phyloP scores from a whole-genome alignment of 1,140 invertebrate species.

The Mercenaria mercenaria region DNA sequence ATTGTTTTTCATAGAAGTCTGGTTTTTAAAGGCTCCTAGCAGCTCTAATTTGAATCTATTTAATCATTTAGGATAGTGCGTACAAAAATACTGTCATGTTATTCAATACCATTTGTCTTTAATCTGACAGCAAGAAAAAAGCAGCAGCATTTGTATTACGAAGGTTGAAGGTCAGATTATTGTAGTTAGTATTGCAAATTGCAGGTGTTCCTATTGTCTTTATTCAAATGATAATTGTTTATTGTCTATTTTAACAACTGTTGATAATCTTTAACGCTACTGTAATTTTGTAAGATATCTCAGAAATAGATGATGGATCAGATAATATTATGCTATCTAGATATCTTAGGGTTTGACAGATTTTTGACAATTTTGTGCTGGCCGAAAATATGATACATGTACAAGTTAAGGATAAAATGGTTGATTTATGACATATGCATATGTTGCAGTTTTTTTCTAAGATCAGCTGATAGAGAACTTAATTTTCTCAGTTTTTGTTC shows the following conservation, averaged over 20 bases:
- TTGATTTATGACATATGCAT: too few relatives aligned
- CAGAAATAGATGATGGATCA: not conserved
- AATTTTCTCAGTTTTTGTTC: too few relatives aligned
- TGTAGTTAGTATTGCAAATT: not conserved
- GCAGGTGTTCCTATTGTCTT: constrained; percentile 46
- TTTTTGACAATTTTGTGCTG: not conserved
- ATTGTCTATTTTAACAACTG: not conserved
- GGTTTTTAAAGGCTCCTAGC: too few relatives aligned
- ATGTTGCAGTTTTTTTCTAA: too few relatives aligned
- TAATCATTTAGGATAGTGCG: too few relatives aligned
- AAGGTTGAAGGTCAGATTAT: not conserved
- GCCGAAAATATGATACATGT: too few relatives aligned
- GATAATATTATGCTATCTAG: not conserved
- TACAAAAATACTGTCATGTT: too few relatives aligned
- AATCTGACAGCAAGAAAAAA: not conserved
- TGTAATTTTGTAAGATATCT: constrained; percentile 3
- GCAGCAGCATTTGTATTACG: not conserved
- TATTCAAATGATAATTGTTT: not conserved
- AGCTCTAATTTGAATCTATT: too few relatives aligned
- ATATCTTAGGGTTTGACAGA: not conserved
- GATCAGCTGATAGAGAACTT: too few relatives aligned
- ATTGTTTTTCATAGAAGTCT: too few relatives aligned
- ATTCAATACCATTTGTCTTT: too few relatives aligned
- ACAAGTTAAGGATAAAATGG: too few relatives aligned
- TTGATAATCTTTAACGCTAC: constrained; percentile 2